These are phyloP conservation scores for Actinemys pallida DNA, from an alignment of 2,113 vertebrate genomes.

Conservation along the genomic window DNA sequence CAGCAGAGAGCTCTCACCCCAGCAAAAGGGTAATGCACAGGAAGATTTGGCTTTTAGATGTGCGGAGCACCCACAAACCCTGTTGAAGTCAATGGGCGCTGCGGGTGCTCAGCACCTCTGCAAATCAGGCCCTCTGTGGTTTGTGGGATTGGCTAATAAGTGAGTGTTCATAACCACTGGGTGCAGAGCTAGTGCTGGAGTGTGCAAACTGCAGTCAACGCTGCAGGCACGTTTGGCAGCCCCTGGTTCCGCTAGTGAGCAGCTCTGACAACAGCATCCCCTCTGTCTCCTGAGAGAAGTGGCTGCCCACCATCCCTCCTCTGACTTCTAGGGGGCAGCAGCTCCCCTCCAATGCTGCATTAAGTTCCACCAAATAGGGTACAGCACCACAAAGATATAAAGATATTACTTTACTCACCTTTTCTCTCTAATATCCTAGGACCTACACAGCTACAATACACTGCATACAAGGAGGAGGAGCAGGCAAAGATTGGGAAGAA, in stretches of 20 bases:
- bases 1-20: background rate
- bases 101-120: background rate
- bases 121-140: background rate
- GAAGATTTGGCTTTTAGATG: background rate
- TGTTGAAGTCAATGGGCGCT: background rate
- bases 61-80: background rate
- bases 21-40: background rate
- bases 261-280: background rate
- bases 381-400: background rate
- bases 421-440: background rate
- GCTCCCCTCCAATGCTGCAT: background rate
- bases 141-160: background rate
- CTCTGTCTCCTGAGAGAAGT: background rate
- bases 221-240: too few relatives aligned
- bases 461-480: background rate
- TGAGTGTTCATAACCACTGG: background rate
- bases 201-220: background rate
- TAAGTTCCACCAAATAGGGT: background rate
- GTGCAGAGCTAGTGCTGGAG: background rate
- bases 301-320: background rate
- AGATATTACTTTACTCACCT: background rate
- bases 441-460: background rate
- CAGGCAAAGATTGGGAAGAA: background rate
- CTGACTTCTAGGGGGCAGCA: background rate
- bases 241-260: too few relatives aligned